A percentile compares a stretch with the other conserved stretches of the same genome.
Conservation (phyloP, 1,140 invertebrate species). For the Habropoda laboriosa region DNA sequence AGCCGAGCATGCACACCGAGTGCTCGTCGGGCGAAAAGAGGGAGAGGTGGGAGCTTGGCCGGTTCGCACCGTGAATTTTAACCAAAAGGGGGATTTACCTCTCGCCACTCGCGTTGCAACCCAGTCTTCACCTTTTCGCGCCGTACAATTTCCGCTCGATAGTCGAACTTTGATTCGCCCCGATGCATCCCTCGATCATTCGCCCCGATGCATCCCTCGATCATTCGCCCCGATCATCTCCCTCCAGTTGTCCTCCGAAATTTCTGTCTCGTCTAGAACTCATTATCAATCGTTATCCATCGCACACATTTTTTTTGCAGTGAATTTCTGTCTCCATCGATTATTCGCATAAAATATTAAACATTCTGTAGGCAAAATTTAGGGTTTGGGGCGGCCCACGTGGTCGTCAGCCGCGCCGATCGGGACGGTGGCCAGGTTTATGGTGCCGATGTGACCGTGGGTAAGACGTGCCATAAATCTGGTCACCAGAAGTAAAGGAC, state of each 20-base stretch:
- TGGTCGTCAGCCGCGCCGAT: too few relatives aligned
- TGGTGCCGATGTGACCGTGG: too few relatives aligned
- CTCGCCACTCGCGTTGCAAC: conserved; percentile 23
- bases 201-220: too few relatives aligned
- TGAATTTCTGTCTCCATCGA: too few relatives aligned
- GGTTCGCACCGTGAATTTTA: conserved; percentile 54
- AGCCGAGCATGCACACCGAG: conserved; percentile 50
- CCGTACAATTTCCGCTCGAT: conserved; percentile 39
- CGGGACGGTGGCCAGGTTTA: too few relatives aligned
- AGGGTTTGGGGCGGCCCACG: too few relatives aligned
- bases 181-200: not conserved
- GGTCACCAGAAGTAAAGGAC: too few relatives aligned
- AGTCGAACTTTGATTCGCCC: conserved; percentile 31
- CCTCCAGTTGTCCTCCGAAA: not conserved
- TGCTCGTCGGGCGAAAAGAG: not conserved
- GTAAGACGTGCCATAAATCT: too few relatives aligned
- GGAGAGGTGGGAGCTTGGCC: not conserved
- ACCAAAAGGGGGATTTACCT: conserved; percentile 51
- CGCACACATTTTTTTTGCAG: too few relatives aligned
- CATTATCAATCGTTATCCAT: not conserved
- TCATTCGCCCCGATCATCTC: not conserved
- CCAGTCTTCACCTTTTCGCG: conserved; percentile 43
- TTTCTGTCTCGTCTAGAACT: not conserved
- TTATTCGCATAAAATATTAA: too few relatives aligned
- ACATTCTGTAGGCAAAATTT: too few relatives aligned